Evolutionary conservation across 2,888 invertebrate species (phyloP).

Genomic region (Pterostichus madidus): DNA sequence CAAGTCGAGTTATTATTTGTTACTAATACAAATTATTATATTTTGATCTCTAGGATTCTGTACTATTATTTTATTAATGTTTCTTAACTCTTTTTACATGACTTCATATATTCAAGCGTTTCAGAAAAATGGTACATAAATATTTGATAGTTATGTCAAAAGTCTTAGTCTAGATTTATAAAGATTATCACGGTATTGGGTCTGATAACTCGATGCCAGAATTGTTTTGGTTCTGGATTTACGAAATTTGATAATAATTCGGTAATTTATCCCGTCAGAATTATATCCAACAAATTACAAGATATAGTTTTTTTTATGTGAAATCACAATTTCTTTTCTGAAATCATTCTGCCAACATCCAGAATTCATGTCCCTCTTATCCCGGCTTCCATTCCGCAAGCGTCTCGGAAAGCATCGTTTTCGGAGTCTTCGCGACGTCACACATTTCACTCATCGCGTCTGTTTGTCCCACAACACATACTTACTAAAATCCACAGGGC

Average conservation of each 20-base stretch:
- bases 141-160: too few species aligned
- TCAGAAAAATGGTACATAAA: too few species aligned
- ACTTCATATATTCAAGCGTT: too few species aligned
- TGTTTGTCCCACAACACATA: conserved; percentile 6
- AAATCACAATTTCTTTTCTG: neutral
- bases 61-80: too few species aligned
- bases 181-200: neutral
- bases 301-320: neutral
- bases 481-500: conserved; percentile 29
- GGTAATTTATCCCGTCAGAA: too few species aligned
- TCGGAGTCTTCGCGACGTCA: neutral
- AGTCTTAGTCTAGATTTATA: too few species aligned
- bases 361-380: neutral
- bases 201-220: neutral
- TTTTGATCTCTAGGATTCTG: too few species aligned
- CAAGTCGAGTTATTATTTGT: too few species aligned
- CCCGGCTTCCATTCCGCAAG: neutral
- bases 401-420: neutral
- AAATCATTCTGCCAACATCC: neutral
- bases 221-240: neutral
- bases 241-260: neutral
- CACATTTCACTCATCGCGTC: conserved; percentile 2
- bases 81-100: too few species aligned
- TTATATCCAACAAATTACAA: neutral
- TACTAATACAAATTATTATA: too few species aligned